Evolutionary conservation across 2,797 vertebrate species (phyloP).

Genomic region (Schizopygopsis pylzovi): DNA sequence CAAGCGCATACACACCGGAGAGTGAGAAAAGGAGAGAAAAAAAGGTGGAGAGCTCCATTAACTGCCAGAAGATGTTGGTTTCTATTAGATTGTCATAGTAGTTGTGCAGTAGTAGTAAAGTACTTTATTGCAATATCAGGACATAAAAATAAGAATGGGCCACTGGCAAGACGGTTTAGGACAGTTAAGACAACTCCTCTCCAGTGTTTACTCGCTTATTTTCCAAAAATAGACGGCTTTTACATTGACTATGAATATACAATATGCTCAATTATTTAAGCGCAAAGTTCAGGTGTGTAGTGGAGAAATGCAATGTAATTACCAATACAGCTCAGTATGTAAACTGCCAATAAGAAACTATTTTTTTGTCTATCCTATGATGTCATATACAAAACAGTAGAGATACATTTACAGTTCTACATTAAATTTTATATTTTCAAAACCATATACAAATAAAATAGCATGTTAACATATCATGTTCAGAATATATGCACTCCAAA

Average conservation of each 20-base stretch:
- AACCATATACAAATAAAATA: not conserved
- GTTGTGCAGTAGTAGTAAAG: not conserved
- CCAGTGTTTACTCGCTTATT: not conserved
- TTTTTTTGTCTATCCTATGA: not conserved
- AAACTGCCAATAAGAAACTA: not conserved
- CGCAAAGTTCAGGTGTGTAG: conserved; percentile 8
- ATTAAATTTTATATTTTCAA: not conserved
- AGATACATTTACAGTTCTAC: not conserved
- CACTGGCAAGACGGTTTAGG: not conserved
- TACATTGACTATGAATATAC: not conserved
- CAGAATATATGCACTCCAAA: not conserved
- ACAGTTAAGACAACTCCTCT: not conserved
- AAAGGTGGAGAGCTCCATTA: conserved; percentile 27
- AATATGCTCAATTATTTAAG: not conserved
- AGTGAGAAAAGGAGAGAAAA: conserved; percentile 28
- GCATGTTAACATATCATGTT: not conserved
- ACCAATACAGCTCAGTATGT: not conserved
- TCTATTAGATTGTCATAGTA: not conserved
- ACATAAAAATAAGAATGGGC: not conserved
- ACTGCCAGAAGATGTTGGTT: conserved; percentile 15
- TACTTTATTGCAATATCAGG: not conserved
- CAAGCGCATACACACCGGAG: conserved; percentile 2
- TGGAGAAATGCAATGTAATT: not conserved
- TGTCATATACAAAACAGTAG: not conserved
- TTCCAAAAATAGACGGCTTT: not conserved